Percentiles rank a stretch among this genome's conserved stretches.
phyloP scores from a whole-genome alignment of 2,113 vertebrate species.

The Felis catus region DNA sequence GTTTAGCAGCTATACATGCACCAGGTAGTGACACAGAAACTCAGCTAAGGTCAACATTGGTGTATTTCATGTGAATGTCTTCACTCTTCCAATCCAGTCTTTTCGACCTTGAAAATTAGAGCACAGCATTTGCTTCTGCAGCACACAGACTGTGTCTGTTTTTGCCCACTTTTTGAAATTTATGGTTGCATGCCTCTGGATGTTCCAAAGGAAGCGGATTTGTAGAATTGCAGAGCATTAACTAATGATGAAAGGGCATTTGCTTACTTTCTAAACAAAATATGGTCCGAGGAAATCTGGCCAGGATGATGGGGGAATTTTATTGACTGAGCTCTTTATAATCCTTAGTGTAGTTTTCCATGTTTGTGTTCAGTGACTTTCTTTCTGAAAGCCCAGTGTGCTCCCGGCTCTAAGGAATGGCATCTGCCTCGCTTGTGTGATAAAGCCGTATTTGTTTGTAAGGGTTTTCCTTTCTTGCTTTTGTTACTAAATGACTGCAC shows the following conservation, averaged over 20 bases:
- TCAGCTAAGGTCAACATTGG: not conserved
- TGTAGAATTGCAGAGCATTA: slow-evolving; percentile 75
- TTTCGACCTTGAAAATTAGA: slow-evolving; percentile 63
- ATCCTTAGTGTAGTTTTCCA: slow-evolving; percentile 73
- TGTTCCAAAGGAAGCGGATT: slow-evolving; percentile 68
- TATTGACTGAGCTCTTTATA: slow-evolving; percentile 77
- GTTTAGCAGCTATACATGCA: not conserved
- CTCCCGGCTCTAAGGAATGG: slow-evolving; percentile 24
- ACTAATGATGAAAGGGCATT: slow-evolving; percentile 78
- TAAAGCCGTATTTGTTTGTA: slow-evolving; percentile 29
- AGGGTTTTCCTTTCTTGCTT: slow-evolving; percentile 47
- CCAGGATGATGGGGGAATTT: slow-evolving; percentile 75
- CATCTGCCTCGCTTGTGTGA: slow-evolving; percentile 38
- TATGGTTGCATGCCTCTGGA: slow-evolving; percentile 51
- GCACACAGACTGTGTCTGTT: not conserved
- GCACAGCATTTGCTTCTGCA: not conserved
- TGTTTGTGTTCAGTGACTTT: slow-evolving; percentile 37
- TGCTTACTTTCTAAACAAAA: slow-evolving; percentile 79
- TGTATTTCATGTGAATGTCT: not conserved
- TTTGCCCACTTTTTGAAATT: slow-evolving; percentile 74
- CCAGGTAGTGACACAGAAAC: not conserved
- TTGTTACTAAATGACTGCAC: not conserved
- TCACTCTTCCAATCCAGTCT: not conserved
- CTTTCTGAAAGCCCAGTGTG: not conserved
- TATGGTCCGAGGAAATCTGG: slow-evolving; percentile 52